A percentile compares a stretch with the other conserved stretches of the same genome.
phyloP scores from a whole-genome alignment of 1,140 invertebrate genomes.

The Archegozetes longisetosus region DNA sequence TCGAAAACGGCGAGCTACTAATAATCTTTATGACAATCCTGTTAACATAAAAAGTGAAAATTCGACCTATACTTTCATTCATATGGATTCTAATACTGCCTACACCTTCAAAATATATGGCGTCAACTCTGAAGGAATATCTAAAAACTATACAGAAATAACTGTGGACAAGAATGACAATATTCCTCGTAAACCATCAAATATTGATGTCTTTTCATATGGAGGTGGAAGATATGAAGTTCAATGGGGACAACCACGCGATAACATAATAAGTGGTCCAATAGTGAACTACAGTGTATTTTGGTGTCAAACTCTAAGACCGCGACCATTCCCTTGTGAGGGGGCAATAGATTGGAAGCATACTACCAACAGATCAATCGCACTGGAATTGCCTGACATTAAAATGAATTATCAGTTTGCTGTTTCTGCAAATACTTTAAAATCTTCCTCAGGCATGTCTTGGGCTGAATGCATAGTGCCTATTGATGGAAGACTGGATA shows the following conservation, averaged over 20 bases:
- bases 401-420: conserved; percentile 14
- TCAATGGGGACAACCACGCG: conserved; percentile 4
- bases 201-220: conserved; percentile 11
- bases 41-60: not conserved
- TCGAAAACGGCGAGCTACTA: not conserved
- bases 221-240: conserved; percentile 3
- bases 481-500: conserved; percentile 9
- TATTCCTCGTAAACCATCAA: conserved; percentile 5
- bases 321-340: conserved; percentile 1
- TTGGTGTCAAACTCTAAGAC: conserved; percentile 8
- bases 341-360: not conserved
- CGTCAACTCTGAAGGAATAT: conserved; percentile 10
- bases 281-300: not conserved
- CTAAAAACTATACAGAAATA: conserved; percentile 4
- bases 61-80: conserved; percentile 5
- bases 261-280: not conserved
- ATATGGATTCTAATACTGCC: not conserved
- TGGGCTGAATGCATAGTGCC: conserved; percentile 15
- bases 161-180: conserved; percentile 14
- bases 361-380: not conserved
- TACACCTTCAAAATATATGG: conserved; percentile 12
- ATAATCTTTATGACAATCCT: not conserved
- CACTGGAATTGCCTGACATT: not conserved
- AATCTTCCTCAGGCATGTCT: conserved; percentile 11
- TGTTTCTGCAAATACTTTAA: not conserved